Evolutionary conservation across 2,113 vertebrate genomes (phyloP), one percentile per base, ranked within the genome.

Genomic region (Brachirus orientalis): DNA sequence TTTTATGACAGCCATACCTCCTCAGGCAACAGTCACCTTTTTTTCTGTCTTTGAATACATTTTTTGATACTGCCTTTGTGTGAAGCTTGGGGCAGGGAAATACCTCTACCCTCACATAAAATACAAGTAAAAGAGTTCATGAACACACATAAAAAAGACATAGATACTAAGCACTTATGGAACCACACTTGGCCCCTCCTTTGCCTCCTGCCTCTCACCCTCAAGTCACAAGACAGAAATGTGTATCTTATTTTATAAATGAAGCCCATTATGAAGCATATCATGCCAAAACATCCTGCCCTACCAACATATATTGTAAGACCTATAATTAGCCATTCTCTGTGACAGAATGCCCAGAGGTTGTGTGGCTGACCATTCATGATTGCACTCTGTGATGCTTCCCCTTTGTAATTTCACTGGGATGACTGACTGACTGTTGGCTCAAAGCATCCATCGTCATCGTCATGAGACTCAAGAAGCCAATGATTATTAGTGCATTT

Each of bases 1-100:
- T 96, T 95, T 96, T 95, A 96, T 94, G 95, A 96, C 95, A 95
- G 90, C 94, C 94, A 95, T 92, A 91, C 92, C 91, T 95, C 94
- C 93, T 92, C 84, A 28, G 95, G 95, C 93, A 92, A 93, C 93
- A 95, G 88, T 88, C 93, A 77, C 91, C 93, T 92, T 91, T 58
- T 75, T 58, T 65, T 67, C 61, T 58, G 65, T 67, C 58, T 61
- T 66, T 77, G 56, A 63, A 52, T 67, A 59, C 70, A 44, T 46
- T 72, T 76, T 58, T 71, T 75, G 46, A 70, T 69, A 44, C 66
- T 77, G 55, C 68, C 86, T 84, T 71, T 82, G 81, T 77, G 78
- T 75, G 58, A 73, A 54, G 68, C 57, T 53, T 63, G 47, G 60
- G 67, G 70, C 46, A 79, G 61, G 71, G 44, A 66, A 79, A 57